Evolutionary conservation across 2,888 invertebrate genomes (phyloP).

Genomic region (Acrobeloides nanus): DNA sequence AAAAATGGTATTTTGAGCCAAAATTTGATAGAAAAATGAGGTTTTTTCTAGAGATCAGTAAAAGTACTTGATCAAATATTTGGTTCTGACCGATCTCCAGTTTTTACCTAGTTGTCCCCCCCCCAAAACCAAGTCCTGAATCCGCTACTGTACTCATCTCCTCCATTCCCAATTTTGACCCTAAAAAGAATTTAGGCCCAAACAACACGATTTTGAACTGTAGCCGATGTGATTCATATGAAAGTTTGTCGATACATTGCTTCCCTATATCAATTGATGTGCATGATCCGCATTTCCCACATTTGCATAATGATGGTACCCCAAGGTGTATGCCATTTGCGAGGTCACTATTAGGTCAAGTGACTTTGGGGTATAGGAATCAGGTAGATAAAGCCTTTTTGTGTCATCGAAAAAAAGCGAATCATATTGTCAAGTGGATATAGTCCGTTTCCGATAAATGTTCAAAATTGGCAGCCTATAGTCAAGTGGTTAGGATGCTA

Average conservation of each 20-base stretch:
- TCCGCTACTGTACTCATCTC: no score
- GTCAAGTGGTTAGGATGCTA: no score
- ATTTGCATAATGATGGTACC: slow-evolving; percentile 72
- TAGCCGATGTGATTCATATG: slow-evolving; percentile 72
- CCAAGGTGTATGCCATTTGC: slow-evolving; percentile 88
- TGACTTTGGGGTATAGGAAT: slow-evolving; percentile 61
- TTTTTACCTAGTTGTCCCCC: no score
- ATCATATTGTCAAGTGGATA: slow-evolving; percentile 17
- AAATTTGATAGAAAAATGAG: no score
- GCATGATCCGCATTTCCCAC: slow-evolving; percentile 79
- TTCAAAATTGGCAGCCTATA: no score
- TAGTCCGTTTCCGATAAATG: slow-evolving; percentile 10
- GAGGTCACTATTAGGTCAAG: slow-evolving; percentile 85
- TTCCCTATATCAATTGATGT: slow-evolving; percentile 82
- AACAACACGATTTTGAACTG: slow-evolving; percentile 52
- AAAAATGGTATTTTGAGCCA: no score
- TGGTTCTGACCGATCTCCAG: no score
- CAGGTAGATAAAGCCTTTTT: no score
- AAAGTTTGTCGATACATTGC: slow-evolving; percentile 86
- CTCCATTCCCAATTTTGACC: no score
- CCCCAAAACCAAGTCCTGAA: no score
- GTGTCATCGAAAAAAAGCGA: slow-evolving; percentile 41
- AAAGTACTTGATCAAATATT: no score
- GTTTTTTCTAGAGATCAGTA: no score
- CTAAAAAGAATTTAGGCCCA: slow-evolving; percentile 44